Conservation (phyloP, 2,113 vertebrate genomes). For the Lethenteron reissneri region DNA sequence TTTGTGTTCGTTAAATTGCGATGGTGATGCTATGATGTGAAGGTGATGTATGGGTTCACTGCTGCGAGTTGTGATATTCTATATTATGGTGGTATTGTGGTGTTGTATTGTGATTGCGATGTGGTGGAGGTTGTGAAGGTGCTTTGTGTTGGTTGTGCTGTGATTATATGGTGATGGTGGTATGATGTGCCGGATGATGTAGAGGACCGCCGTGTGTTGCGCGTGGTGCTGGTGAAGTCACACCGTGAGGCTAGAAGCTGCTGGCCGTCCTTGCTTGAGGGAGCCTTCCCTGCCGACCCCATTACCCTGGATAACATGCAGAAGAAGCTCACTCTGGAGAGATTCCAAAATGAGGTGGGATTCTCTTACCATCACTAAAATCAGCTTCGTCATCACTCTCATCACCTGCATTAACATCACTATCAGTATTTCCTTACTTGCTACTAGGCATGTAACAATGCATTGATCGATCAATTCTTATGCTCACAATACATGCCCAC, state of each 20-base stretch:
- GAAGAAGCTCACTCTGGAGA: slow-evolving; percentile 73
- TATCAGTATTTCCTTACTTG: too few species aligned
- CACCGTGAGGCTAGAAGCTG: slow-evolving; percentile 82
- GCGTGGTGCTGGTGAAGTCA: slow-evolving; percentile 70
- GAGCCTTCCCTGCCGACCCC: slow-evolving; percentile 61
- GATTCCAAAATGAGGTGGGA: slow-evolving; percentile 77
- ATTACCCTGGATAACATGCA: slow-evolving; percentile 98
- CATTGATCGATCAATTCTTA: too few species aligned
- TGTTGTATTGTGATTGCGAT: background rate
- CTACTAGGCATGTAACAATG: too few species aligned
- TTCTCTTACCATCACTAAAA: background rate
- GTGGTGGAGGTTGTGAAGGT: background rate
- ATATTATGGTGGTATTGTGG: background rate
- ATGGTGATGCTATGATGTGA: background rate
- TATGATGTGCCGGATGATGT: slow-evolving; percentile 2
- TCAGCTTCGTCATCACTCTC: too few species aligned
- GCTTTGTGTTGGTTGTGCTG: background rate
- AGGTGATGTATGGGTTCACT: background rate
- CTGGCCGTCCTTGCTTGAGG: slow-evolving; percentile 71
- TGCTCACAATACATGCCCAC: too few species aligned
- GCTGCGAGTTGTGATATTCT: background rate
- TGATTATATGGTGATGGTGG: background rate
- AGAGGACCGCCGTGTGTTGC: slow-evolving; percentile 82
- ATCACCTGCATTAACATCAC: too few species aligned
- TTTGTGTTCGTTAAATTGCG: too few species aligned